phyloP scores from a whole-genome alignment of 1,140 invertebrate species.

The Drosophila ambigua region DNA sequence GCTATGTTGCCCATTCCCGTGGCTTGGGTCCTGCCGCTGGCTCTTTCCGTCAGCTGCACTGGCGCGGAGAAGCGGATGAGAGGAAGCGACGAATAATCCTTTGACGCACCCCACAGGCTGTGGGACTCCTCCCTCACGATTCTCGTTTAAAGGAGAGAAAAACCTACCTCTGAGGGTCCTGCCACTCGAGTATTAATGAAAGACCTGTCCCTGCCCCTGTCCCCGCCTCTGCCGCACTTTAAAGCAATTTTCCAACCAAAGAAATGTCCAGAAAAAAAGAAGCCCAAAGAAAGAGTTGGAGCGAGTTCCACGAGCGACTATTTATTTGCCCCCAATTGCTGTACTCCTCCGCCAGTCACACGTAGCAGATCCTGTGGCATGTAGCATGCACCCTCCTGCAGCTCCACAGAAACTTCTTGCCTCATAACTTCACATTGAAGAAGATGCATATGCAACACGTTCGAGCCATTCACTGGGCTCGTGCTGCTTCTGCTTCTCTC shows the following conservation, averaged over 20 bases:
- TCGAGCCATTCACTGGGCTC: constrained; percentile 55
- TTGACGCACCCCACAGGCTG: constrained; percentile 15
- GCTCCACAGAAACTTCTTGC: constrained; percentile 63
- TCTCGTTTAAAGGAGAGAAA: neutral
- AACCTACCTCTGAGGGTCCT: constrained; percentile 1
- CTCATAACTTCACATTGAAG: constrained; percentile 78
- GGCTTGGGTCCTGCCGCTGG: constrained; percentile 8
- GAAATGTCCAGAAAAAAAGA: constrained; percentile 43
- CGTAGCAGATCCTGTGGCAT: constrained; percentile 35
- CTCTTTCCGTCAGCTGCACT: constrained; percentile 14
- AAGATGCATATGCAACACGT: constrained; percentile 81
- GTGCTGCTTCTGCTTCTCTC: constrained; percentile 23
- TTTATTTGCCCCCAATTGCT: constrained; percentile 77
- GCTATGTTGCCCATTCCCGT: constrained; percentile 20
- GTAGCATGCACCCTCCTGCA: constrained; percentile 31
- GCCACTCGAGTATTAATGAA: constrained; percentile 56
- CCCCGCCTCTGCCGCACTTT: constrained; percentile 36
- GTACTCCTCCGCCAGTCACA: constrained; percentile 60
- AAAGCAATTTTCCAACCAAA: constrained; percentile 62
- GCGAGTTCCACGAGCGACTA: constrained; percentile 50
- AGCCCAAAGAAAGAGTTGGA: constrained; percentile 4
- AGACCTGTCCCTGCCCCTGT: constrained; percentile 2
- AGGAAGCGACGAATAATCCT: neutral
- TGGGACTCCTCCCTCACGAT: neutral
- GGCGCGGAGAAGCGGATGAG: too few species aligned